Evolutionary conservation across 2,888 invertebrate genomes (phyloP).

Genomic region (Dascillus cervinus): DNA sequence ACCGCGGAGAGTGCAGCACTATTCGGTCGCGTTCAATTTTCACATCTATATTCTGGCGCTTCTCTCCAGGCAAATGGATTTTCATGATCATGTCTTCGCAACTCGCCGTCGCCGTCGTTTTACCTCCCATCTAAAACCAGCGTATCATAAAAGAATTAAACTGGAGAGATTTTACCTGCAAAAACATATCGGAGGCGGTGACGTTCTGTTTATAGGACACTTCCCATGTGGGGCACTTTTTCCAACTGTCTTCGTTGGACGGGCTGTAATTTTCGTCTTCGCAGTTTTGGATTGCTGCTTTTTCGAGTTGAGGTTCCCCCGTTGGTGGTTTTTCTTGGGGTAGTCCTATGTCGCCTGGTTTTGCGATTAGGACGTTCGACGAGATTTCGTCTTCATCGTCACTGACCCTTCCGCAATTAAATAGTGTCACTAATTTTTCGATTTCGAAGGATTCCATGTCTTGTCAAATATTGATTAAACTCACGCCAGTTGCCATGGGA

Average conservation of each 20-base stretch:
- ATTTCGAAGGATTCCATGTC: no score
- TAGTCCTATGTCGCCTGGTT: slow-evolving; percentile 1
- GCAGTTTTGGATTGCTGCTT: no score
- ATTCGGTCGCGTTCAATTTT: slow-evolving; percentile 55
- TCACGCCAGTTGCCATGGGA: no score
- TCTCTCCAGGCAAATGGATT: slow-evolving; percentile 69
- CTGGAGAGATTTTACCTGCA: slow-evolving; percentile 53
- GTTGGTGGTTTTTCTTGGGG: neutral
- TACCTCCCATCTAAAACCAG: slow-evolving; percentile 63
- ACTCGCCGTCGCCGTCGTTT: slow-evolving; percentile 69
- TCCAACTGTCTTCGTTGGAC: no score
- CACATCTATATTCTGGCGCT: slow-evolving; percentile 65
- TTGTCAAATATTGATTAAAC: no score
- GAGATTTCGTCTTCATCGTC: no score
- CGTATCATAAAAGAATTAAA: slow-evolving; percentile 2
- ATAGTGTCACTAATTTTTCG: no score
- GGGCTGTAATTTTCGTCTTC: no score
- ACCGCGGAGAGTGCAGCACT: slow-evolving; percentile 56
- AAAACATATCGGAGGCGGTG: slow-evolving; percentile 75
- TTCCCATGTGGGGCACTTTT: slow-evolving; percentile 64
- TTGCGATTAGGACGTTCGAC: no score
- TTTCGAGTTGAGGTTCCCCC: no score
- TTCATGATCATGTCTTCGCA: slow-evolving; percentile 83
- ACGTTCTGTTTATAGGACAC: slow-evolving; percentile 82
- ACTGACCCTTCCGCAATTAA: no score